A percentile compares a stretch with the other conserved stretches of the same genome.
Evolutionary conservation across 2,113 vertebrate species (phyloP).

Genomic region (Phocoena phocoena): DNA sequence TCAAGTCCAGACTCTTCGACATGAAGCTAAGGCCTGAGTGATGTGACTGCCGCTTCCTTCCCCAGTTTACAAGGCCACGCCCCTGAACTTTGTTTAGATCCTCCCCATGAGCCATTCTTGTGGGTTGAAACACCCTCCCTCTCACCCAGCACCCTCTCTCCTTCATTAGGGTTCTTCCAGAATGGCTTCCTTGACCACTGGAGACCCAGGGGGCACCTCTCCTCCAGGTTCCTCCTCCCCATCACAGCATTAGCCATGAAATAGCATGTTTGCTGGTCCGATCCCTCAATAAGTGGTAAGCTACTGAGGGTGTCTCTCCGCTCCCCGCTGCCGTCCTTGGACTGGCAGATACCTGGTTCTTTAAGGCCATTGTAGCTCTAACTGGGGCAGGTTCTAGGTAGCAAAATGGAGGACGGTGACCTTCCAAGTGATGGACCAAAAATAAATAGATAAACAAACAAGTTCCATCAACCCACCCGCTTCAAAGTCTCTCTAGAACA

Average conservation of each 20-base stretch:
- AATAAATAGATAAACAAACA: neutral
- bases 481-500: conserved; percentile 17
- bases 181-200: neutral
- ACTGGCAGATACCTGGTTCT: neutral
- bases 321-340: neutral
- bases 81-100: neutral
- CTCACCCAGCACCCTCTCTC: neutral
- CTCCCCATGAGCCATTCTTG: neutral
- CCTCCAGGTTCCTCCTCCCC: neutral
- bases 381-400: neutral
- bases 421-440: neutral
- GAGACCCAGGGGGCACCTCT: neutral
- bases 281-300: neutral
- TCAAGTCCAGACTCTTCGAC: neutral
- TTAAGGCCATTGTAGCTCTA: neutral
- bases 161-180: neutral
- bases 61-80: neutral
- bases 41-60: neutral
- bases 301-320: neutral
- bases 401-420: neutral
- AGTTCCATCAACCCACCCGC: neutral
- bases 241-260: neutral
- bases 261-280: neutral
- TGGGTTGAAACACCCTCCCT: neutral
- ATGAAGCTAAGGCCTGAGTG: neutral